phyloP scores from a whole-genome alignment of 2,888 invertebrate genomes.

The Lampropteryx suffumata region DNA sequence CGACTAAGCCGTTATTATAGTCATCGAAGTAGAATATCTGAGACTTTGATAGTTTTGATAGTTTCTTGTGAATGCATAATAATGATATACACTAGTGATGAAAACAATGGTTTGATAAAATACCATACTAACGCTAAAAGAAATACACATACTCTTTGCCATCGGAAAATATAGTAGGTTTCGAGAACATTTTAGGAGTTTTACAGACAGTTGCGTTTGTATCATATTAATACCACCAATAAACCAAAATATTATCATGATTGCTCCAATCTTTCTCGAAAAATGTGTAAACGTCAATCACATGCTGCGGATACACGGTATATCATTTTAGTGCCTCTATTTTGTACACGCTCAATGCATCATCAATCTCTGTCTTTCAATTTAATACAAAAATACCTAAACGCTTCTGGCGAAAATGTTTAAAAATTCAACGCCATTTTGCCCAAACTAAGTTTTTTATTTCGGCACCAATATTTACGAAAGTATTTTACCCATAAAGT shows the following conservation, averaged over 20 bases:
- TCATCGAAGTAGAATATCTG: too few relatives aligned
- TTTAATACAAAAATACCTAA: slow-evolving; percentile 61
- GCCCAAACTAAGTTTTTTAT: slow-evolving; percentile 2
- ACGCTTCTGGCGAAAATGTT: slow-evolving; percentile 40
- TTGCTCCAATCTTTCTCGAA: slow-evolving; percentile 29
- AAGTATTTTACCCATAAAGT: slow-evolving; percentile 5
- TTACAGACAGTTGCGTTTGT: too few relatives aligned
- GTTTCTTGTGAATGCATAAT: too few relatives aligned
- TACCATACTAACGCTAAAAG: too few relatives aligned
- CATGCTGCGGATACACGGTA: slow-evolving; percentile 35
- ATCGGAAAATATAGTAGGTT: too few relatives aligned
- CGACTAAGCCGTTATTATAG: too few relatives aligned
- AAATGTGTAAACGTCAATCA: slow-evolving; percentile 41
- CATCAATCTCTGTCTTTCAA: slow-evolving; percentile 64
- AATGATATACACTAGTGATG: too few relatives aligned
- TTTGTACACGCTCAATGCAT: slow-evolving; percentile 39
- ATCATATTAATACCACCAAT: not conserved
- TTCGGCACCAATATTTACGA: not conserved
- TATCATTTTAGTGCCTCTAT: slow-evolving; percentile 46
- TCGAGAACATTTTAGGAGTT: too few relatives aligned
- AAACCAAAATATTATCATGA: slow-evolving; percentile 15
- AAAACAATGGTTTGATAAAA: too few relatives aligned
- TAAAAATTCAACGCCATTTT: slow-evolving; percentile 33
- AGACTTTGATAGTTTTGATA: too few relatives aligned
- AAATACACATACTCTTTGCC: too few relatives aligned